Evolutionary conservation across 2,888 invertebrate species (phyloP).

Genomic region (Tholera decimalis): DNA sequence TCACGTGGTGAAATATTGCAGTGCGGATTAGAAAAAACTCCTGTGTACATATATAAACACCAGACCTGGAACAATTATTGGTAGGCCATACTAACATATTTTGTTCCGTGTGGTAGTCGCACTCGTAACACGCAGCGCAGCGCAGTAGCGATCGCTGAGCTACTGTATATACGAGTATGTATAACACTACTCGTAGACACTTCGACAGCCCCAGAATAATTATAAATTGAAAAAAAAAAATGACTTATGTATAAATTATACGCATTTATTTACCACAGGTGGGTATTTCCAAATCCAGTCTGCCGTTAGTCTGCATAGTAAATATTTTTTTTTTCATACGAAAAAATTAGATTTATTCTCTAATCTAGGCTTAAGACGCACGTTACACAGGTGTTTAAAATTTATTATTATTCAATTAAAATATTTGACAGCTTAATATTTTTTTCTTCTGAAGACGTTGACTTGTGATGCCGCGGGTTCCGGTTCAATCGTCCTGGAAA

Average conservation of each 20-base stretch:
- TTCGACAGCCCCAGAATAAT: neutral
- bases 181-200: too few relatives aligned
- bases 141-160: too few relatives aligned
- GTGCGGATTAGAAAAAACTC: too few relatives aligned
- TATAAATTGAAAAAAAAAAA: neutral
- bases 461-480: constrained; percentile 9
- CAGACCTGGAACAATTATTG: too few relatives aligned
- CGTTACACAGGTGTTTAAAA: constrained; percentile 21
- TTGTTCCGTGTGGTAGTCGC: too few relatives aligned
- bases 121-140: too few relatives aligned
- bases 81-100: too few relatives aligned
- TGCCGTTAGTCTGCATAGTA: constrained; percentile 4
- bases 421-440: constrained; percentile 2
- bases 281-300: constrained; percentile 27
- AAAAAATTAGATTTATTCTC: neutral
- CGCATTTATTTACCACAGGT: neutral
- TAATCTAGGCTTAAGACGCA: neutral
- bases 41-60: too few relatives aligned
- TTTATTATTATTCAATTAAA: constrained; percentile 12
- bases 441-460: neutral
- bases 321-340: neutral
- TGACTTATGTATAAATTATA: neutral
- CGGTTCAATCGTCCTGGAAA: constrained; percentile 35
- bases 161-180: too few relatives aligned
- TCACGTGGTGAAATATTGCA: too few relatives aligned